Evolutionary conservation across 2,113 vertebrate species (phyloP), one percentile per base, ranked within the genome.

Genomic region (Nasalis larvatus): DNA sequence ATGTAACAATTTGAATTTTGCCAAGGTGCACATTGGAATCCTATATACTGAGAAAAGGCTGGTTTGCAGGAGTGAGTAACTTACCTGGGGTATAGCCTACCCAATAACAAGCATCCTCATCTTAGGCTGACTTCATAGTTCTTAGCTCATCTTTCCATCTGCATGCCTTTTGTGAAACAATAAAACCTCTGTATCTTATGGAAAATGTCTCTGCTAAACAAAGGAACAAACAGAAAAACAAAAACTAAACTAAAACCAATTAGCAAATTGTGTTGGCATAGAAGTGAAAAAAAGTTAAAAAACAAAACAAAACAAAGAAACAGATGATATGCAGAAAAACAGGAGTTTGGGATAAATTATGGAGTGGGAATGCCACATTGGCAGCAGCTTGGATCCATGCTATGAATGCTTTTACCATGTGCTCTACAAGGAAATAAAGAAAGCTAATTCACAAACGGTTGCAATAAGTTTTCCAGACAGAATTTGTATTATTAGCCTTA

Each of bases 401-500:
- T 20, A 58, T 86, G 49, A 96, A 60, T 86, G 74, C 14, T 63
- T 97, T 97, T 73, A 69, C 49, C 76, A 68, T 71, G 45, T 84
- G 74, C 17, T 68, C 49, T 76, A 7, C 66, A 37, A 80, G 20
- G 74, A 95, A 92, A 68, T 81, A 40, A 95, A 45, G 63, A 97
- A 96, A 90, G 42, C 60, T 56, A 89, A 90, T 87, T 95, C 89
- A 82, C 56, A 95, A 96, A 87, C 17, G 30, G 30, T 92, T 97
- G 85, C 78, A 95, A 94, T 87, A 93, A 84, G 96, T 77, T 90
- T 97, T 95, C 89, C 80, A 97, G 96, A 98, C 83, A 87, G 94
- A 93, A 91, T 92, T 91, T 49, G 37, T 93, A 91, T 80, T 95
- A 89, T 58, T 95, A 83, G 63, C 76, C 94, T 92, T 90, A 90